These are phyloP conservation scores for Creontiades dilutus DNA, from an alignment of 2,888 invertebrate genomes.

Conservation along the genomic window DNA sequence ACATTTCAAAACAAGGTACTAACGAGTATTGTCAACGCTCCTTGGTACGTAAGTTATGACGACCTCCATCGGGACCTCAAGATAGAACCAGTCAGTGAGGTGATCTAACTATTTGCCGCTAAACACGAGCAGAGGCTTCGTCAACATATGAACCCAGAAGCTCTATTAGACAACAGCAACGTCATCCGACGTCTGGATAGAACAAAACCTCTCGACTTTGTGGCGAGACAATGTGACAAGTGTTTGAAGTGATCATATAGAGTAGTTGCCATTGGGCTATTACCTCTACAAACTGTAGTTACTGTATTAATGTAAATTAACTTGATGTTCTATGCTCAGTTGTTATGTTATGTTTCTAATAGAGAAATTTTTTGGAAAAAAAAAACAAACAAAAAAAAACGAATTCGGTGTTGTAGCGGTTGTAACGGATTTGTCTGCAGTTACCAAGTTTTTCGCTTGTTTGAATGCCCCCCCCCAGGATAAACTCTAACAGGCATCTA, in stretches of 20 bases:
- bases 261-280: neutral
- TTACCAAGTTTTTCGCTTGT: too few species aligned
- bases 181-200: neutral
- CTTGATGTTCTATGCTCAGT: constrained; percentile 3
- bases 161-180: constrained; percentile 18
- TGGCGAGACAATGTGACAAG: neutral
- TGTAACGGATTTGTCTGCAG: too few species aligned
- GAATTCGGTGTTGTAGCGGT: too few species aligned
- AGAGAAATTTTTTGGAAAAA: neutral
- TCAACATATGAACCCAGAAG: neutral
- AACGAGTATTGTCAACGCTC: neutral
- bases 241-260: neutral
- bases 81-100: neutral
- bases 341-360: neutral
- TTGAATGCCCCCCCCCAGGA: too few species aligned
- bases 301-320: neutral
- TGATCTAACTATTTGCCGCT: neutral
- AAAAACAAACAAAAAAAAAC: too few species aligned
- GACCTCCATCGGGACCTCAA: constrained; percentile 23
- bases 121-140: neutral
- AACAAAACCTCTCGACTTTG: constrained; percentile 3
- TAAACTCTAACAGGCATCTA: too few species aligned
- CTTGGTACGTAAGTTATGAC: neutral
- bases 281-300: neutral
- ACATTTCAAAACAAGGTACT: constrained; percentile 19